These are phyloP conservation scores for Oostethus manadensis DNA, from an alignment of 2,113 vertebrate species.

Conservation along the genomic window DNA sequence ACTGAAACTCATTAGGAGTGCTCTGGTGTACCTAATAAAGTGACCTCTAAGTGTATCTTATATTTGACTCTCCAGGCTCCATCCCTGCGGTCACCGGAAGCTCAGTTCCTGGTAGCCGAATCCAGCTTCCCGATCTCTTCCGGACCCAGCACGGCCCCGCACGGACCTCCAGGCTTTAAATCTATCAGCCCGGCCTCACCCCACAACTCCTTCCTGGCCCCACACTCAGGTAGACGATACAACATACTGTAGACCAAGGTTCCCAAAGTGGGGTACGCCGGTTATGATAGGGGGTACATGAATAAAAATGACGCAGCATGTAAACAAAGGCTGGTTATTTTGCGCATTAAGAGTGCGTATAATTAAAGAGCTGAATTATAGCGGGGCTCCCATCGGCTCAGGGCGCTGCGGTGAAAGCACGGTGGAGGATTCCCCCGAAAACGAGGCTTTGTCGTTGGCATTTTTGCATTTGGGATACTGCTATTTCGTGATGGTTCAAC, in stretches of 20 bases:
- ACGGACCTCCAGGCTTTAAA: constrained; percentile 68
- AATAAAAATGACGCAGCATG: no score
- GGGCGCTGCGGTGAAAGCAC: no score
- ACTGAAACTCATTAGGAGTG: background rate
- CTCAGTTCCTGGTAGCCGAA: constrained; percentile 66
- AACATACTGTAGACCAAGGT: background rate
- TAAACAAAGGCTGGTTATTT: no score
- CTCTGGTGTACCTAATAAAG: background rate
- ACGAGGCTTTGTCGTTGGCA: no score
- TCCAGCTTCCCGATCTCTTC: constrained; percentile 63
- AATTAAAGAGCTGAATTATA: no score
- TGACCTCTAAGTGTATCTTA: background rate
- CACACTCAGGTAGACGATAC: constrained; percentile 60
- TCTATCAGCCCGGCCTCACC: constrained; percentile 49
- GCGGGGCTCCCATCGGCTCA: no score
- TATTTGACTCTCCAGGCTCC: constrained; percentile 49
- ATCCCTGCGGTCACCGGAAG: constrained; percentile 60
- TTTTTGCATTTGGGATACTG: no score
- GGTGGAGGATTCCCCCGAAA: no score
- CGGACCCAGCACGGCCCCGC: constrained; percentile 55
- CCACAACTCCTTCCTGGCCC: constrained; percentile 64
- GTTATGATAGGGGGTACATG: no score
- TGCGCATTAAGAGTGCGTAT: no score
- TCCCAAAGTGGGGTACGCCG: no score
- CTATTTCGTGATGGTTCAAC: no score